A percentile compares a stretch with the other conserved stretches of the same genome.
phyloP scores from a whole-genome alignment of 2,888 invertebrate species.

The Pegoplata infirma region DNA sequence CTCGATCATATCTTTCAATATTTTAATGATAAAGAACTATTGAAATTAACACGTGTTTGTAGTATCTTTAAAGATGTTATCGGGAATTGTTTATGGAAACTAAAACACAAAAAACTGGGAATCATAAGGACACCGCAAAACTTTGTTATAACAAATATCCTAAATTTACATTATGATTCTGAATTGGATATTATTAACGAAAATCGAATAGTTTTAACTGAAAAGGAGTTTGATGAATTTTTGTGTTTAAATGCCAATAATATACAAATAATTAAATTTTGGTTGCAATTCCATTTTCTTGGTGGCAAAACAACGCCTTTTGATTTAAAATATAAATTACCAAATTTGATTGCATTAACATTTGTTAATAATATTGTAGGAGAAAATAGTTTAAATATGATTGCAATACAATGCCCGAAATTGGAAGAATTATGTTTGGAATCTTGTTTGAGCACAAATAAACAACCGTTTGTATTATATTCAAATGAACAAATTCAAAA shows the following conservation, averaged over 20 bases:
- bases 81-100: neutral
- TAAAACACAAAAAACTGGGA: neutral
- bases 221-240: neutral
- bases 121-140: neutral
- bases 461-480: neutral
- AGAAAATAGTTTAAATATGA: neutral
- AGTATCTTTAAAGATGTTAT: neutral
- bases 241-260: neutral
- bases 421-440: neutral
- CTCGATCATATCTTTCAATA: neutral
- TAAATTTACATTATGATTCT: neutral
- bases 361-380: neutral
- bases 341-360: neutral
- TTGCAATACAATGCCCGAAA: neutral
- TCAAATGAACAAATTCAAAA: neutral
- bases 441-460: neutral
- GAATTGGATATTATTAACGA: neutral
- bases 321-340: neutral
- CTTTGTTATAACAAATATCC: neutral
- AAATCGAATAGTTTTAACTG: neutral
- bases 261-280: neutral
- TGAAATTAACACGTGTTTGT: neutral
- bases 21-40: neutral
- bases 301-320: neutral
- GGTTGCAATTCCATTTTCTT: neutral